These are phyloP conservation scores for Prorops nasuta DNA, from an alignment of 1,140 invertebrate genomes.

Conservation along the genomic window DNA sequence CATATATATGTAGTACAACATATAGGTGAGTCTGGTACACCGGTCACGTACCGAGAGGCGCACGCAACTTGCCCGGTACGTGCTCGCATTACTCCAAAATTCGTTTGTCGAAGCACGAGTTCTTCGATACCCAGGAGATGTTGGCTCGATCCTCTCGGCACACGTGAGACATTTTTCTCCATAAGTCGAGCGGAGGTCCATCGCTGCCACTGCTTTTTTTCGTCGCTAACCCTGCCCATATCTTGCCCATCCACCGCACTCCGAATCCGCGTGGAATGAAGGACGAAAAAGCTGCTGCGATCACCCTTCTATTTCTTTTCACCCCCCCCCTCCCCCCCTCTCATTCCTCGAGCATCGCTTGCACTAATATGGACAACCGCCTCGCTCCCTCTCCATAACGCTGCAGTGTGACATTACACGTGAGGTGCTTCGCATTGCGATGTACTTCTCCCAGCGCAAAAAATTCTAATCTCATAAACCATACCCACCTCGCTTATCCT, in stretches of 20 bases:
- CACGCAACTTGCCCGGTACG: constrained; percentile 28
- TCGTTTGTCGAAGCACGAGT: constrained; percentile 23
- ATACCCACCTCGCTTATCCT: no score
- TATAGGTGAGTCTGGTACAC: constrained; percentile 16
- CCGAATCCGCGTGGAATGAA: not conserved
- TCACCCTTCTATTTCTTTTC: not conserved
- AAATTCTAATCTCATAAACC: no score
- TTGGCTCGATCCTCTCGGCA: no score
- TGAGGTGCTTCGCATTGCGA: no score
- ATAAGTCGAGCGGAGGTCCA: not conserved
- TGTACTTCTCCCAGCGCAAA: no score
- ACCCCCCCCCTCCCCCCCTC: not conserved
- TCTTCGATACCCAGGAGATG: constrained; percentile 5
- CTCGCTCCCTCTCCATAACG: no score
- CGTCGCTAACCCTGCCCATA: no score
- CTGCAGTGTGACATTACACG: no score
- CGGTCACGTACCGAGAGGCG: constrained; percentile 28
- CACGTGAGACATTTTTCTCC: no score
- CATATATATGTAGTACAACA: no score
- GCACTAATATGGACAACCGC: no score
- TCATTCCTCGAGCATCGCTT: constrained; percentile 11
- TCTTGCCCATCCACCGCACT: no score
- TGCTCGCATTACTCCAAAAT: constrained; percentile 38
- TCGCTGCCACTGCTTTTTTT: constrained; percentile 8
- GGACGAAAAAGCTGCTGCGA: not conserved